phyloP scores from a whole-genome alignment of 1,140 invertebrate genomes.

The Leptopilina boulardi region DNA sequence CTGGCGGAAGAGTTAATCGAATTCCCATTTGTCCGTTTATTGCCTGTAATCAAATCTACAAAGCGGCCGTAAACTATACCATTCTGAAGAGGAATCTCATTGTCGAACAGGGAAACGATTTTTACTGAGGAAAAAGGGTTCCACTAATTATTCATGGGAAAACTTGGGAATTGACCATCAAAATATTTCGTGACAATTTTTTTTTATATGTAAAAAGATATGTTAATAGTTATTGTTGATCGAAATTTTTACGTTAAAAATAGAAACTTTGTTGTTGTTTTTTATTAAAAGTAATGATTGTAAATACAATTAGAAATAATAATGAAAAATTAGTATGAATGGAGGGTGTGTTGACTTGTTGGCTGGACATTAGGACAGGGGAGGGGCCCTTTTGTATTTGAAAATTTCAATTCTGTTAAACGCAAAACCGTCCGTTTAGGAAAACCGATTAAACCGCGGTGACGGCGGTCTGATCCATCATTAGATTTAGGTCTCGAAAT shows the following conservation, averaged over 20 bases:
- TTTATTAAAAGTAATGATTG: too few species aligned
- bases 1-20: slow-evolving; percentile 25
- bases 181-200: slow-evolving; percentile 21
- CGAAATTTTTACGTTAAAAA: too few species aligned
- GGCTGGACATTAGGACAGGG: neutral
- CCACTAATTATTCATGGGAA: slow-evolving; percentile 24
- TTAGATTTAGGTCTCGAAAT: slow-evolving; percentile 73
- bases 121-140: neutral
- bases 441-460: slow-evolving; percentile 67
- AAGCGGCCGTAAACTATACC: slow-evolving; percentile 12
- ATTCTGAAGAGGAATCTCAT: slow-evolving; percentile 16
- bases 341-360: too few species aligned
- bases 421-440: slow-evolving; percentile 52
- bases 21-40: slow-evolving; percentile 24
- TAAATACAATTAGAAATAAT: too few species aligned
- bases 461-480: slow-evolving; percentile 63
- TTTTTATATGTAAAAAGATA: neutral
- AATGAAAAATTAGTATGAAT: too few species aligned
- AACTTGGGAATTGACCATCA: neutral
- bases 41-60: slow-evolving; percentile 39
- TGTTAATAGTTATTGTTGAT: neutral
- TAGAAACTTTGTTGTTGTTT: too few species aligned
- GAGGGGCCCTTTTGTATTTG: slow-evolving; percentile 27
- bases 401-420: slow-evolving; percentile 31
- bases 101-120: neutral